Evolutionary conservation across 2,797 vertebrate species (phyloP).

Genomic region (Rhincodon typus): DNA sequence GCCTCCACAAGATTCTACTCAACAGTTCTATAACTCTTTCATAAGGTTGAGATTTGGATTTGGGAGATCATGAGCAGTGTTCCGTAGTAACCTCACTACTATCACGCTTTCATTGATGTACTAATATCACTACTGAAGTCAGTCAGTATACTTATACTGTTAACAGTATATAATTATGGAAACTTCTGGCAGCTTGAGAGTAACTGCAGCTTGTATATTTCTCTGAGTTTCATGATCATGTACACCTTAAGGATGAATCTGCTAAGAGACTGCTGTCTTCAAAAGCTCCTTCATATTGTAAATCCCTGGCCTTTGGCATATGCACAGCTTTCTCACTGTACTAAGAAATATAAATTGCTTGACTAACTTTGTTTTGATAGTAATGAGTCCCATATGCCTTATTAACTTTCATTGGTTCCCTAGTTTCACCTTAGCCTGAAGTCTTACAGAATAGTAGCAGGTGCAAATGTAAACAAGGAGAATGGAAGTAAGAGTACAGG

Average conservation of each 20-base stretch:
- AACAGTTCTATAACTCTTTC: neutral
- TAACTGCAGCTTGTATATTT: neutral
- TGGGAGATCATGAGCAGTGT: neutral
- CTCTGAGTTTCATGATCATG: neutral
- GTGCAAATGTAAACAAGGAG: neutral
- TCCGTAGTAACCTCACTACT: neutral
- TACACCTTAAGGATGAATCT: neutral
- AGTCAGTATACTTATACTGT: too few species aligned
- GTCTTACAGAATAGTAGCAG: neutral
- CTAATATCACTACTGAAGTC: neutral
- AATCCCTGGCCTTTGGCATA: neutral
- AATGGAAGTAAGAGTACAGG: neutral
- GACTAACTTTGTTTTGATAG: constrained; percentile 29
- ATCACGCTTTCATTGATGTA: neutral
- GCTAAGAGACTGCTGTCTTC: neutral
- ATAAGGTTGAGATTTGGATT: neutral
- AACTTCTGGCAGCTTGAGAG: neutral
- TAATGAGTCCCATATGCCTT: constrained; percentile 10
- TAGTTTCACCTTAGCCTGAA: neutral
- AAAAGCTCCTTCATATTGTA: neutral
- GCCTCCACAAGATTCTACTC: neutral
- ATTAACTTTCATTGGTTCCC: neutral
- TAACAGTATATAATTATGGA: neutral
- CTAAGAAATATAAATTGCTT: constrained; percentile 16
- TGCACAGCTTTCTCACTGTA: neutral